Percentiles rank a stretch among this genome's conserved stretches.
phyloP scores from a whole-genome alignment of 2,888 invertebrate genomes.

The Machimus atricapillus region DNA sequence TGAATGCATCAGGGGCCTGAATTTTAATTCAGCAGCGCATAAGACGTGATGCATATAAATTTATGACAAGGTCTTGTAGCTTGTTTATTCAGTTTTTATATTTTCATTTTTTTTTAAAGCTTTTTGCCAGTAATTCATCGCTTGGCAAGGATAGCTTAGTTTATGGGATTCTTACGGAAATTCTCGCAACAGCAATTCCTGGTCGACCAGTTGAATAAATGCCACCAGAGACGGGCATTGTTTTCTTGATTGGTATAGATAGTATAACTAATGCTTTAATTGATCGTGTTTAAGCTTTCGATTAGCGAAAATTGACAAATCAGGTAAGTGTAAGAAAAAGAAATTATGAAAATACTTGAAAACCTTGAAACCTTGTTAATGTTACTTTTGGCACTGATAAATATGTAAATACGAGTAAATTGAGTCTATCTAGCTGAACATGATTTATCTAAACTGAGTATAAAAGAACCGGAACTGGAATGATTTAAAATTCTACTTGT shows the following conservation, averaged over 20 bases:
- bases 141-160: background rate
- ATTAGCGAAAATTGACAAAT: background rate
- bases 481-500: too few relatives aligned
- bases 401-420: too few relatives aligned
- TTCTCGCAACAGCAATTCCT: background rate
- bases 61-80: constrained; percentile 18
- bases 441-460: too few relatives aligned
- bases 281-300: background rate
- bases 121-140: background rate
- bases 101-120: background rate
- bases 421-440: too few relatives aligned
- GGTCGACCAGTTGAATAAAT: background rate
- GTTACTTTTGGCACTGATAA: background rate
- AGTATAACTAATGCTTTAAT: background rate
- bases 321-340: background rate
- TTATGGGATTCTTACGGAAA: background rate
- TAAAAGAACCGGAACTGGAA: too few relatives aligned
- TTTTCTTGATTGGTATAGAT: background rate
- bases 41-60: constrained; percentile 4
- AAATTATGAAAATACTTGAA: background rate
- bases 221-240: background rate
- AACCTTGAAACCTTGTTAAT: background rate
- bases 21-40: background rate
- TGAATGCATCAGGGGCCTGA: constrained; percentile 7
- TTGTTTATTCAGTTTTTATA: background rate